phyloP scores from a whole-genome alignment of 2,797 vertebrate genomes.

The Cyprinella venusta region DNA sequence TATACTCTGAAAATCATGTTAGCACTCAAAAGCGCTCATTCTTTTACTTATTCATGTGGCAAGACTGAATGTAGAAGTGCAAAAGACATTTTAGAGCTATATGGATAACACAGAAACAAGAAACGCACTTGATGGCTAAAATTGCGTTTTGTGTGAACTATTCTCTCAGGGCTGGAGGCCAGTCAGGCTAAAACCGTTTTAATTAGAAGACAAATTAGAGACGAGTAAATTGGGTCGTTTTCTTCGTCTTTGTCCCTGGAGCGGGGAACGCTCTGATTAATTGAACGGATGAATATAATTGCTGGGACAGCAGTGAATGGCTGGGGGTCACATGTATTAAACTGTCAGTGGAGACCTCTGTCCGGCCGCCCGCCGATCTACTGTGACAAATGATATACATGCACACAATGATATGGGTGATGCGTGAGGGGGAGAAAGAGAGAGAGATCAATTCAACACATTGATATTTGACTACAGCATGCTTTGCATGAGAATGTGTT shows the following conservation, averaged over 20 bases:
- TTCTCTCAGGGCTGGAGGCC: slow-evolving; percentile 31
- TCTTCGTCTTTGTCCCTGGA: slow-evolving; percentile 54
- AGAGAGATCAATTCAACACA: slow-evolving; percentile 33
- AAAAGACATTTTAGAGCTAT: neutral
- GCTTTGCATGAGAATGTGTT: slow-evolving; percentile 17
- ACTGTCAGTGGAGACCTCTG: slow-evolving; percentile 63
- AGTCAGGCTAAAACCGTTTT: slow-evolving; percentile 64
- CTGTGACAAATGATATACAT: slow-evolving; percentile 44
- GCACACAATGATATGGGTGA: slow-evolving; percentile 40
- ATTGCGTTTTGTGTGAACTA: neutral
- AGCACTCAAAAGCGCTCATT: neutral
- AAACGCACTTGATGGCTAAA: neutral
- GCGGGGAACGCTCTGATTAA: slow-evolving; percentile 71
- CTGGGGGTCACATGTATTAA: slow-evolving; percentile 56
- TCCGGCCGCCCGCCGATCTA: slow-evolving; percentile 26
- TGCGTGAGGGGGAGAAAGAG: neutral
- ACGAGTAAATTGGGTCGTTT: slow-evolving; percentile 76
- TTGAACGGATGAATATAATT: slow-evolving; percentile 70
- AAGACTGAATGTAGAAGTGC: neutral
- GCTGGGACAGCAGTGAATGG: slow-evolving; percentile 56
- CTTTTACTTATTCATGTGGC: neutral
- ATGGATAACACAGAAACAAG: neutral
- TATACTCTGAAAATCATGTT: neutral
- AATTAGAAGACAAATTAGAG: slow-evolving; percentile 83
- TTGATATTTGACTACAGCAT: slow-evolving; percentile 29